phyloP scores from a whole-genome alignment of 2,888 invertebrate genomes.

The Drosophila falleni region DNA sequence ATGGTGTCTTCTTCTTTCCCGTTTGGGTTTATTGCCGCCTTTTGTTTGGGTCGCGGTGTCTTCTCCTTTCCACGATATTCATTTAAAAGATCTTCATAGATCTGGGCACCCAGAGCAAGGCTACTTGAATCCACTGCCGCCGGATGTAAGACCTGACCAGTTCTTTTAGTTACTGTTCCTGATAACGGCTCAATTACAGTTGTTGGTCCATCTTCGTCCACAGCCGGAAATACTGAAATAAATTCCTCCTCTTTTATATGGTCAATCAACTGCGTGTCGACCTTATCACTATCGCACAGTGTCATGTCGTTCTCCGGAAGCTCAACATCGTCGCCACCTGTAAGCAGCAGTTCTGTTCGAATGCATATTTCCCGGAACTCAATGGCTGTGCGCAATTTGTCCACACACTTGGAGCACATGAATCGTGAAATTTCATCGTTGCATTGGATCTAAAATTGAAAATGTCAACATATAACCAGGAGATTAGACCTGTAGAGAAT shows the following conservation, averaged over 20 bases:
- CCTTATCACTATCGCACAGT: background rate
- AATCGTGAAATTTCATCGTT: conserved; percentile 15
- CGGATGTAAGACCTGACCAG: background rate
- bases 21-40: background rate
- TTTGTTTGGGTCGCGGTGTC: conserved; percentile 10
- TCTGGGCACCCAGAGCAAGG: conserved; percentile 52
- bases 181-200: conserved; percentile 18
- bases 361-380: conserved; percentile 62
- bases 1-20: conserved; percentile 30
- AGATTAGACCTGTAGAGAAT: background rate
- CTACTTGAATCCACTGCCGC: conserved; percentile 49
- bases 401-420: conserved; percentile 53
- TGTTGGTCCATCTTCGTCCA: conserved; percentile 5
- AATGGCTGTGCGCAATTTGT: conserved; percentile 48
- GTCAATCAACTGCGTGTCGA: background rate
- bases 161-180: background rate
- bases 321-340: background rate
- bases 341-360: conserved; percentile 47
- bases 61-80: conserved; percentile 51
- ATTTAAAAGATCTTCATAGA: conserved; percentile 61
- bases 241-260: conserved; percentile 20
- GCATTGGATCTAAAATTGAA: conserved; percentile 44
- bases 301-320: background rate
- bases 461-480: background rate
- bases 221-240: conserved; percentile 2